Conservation (phyloP, 2,113 vertebrate species). For the Daboia siamensis region DNA sequence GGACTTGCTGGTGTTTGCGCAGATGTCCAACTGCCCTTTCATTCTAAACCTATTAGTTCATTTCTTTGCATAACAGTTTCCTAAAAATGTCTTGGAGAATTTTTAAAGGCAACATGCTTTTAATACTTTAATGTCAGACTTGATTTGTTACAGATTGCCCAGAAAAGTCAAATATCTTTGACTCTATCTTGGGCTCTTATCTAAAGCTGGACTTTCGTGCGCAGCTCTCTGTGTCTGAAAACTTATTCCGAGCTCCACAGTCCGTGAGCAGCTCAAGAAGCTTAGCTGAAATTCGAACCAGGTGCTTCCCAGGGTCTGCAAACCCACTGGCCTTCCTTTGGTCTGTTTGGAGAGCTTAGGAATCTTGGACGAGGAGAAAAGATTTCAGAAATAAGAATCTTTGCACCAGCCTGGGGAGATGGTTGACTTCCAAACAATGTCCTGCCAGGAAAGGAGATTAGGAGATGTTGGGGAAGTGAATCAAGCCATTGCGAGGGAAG, state of each 20-base stretch:
- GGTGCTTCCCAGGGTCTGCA: slow-evolving; percentile 63
- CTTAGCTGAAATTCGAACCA: slow-evolving; percentile 73
- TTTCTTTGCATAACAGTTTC: slow-evolving; percentile 72
- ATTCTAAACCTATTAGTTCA: slow-evolving; percentile 64
- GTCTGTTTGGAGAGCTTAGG: slow-evolving; percentile 70
- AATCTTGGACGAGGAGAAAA: slow-evolving; percentile 55
- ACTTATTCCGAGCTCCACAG: slow-evolving; percentile 53
- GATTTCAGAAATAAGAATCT: slow-evolving; percentile 57
- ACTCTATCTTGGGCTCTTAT: slow-evolving; percentile 67
- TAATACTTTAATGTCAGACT: slow-evolving; percentile 71
- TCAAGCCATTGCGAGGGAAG: neutral
- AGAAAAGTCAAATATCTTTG: slow-evolving; percentile 55
- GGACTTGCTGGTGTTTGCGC: slow-evolving; percentile 62
- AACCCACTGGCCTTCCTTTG: slow-evolving; percentile 65
- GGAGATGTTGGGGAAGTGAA: neutral
- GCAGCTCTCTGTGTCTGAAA: slow-evolving; percentile 65
- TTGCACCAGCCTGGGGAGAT: neutral
- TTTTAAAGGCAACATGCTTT: slow-evolving; percentile 69
- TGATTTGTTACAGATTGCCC: slow-evolving; percentile 68
- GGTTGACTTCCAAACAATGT: slow-evolving; percentile 48
- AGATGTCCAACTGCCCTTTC: slow-evolving; percentile 67
- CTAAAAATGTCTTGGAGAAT: slow-evolving; percentile 72
- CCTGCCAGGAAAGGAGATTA: neutral
- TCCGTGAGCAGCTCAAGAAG: slow-evolving; percentile 59
- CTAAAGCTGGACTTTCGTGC: slow-evolving; percentile 72